Percentiles rank a stretch among this genome's conserved stretches.
These are phyloP conservation scores for Amazona vittata DNA, from an alignment of 2,113 vertebrate species.

Conservation along the genomic window DNA sequence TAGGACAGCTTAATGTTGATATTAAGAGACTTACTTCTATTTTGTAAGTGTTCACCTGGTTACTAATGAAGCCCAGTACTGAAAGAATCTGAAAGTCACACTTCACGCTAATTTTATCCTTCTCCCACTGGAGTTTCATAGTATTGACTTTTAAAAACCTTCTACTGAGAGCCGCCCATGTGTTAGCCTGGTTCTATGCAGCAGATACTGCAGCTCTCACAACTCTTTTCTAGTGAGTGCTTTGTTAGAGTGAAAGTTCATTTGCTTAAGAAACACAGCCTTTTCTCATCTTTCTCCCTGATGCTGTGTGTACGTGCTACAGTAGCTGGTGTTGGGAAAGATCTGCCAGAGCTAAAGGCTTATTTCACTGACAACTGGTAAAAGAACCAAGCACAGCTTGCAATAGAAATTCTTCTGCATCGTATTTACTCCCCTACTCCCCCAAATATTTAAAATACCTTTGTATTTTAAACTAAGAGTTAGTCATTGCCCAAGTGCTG, in stretches of 20 bases:
- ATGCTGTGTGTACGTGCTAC: rapidly evolving
- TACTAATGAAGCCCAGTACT: neutral
- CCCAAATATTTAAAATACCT: conserved; percentile 48
- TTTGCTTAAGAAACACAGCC: neutral
- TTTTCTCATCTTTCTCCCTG: neutral
- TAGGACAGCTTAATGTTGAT: neutral
- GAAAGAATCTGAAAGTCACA: neutral
- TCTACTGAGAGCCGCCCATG: neutral
- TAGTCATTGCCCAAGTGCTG: conserved; percentile 16
- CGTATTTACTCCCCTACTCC: neutral
- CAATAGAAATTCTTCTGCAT: neutral
- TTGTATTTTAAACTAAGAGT: conserved; percentile 40
- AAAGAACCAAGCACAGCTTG: neutral
- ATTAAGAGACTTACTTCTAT: neutral
- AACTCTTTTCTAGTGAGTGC: neutral
- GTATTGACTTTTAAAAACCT: neutral
- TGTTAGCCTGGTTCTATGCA: neutral
- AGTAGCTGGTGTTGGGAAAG: neutral
- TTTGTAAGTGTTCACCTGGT: neutral
- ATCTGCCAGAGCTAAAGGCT: neutral
- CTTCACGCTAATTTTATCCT: neutral
- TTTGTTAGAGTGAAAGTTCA: neutral
- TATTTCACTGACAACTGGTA: neutral
- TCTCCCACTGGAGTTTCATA: neutral
- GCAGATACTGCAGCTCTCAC: neutral